phyloP scores from a whole-genome alignment of 2,888 invertebrate species.

The Xestobium rufovillosum region DNA sequence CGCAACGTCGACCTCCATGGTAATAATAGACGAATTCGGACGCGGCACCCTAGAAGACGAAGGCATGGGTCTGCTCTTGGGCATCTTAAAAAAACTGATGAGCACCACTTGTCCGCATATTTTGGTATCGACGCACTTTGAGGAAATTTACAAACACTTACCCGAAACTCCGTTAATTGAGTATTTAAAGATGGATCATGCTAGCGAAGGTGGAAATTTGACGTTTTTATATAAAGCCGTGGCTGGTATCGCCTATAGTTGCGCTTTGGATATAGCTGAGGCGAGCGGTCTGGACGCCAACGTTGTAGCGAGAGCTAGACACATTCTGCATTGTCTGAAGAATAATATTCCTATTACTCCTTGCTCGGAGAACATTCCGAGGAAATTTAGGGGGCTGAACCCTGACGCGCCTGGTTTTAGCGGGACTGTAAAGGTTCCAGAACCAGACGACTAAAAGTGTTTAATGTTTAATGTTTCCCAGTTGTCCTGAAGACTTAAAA shows the following conservation, averaged over 20 bases:
- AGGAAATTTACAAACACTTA: constrained; percentile 54
- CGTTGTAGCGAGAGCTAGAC: constrained; percentile 48
- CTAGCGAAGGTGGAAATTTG: constrained; percentile 42
- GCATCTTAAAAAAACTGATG: constrained; percentile 61
- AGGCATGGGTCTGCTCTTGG: constrained; percentile 65
- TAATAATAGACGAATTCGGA: constrained; percentile 87
- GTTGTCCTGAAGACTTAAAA: too few species aligned
- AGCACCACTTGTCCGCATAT: constrained; percentile 63
- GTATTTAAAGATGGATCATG: constrained; percentile 36
- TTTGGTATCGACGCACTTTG: constrained; percentile 71
- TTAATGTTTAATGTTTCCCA: too few species aligned
- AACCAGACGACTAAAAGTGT: constrained; percentile 14
- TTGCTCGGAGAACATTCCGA: constrained; percentile 6
- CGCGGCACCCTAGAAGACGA: constrained; percentile 72
- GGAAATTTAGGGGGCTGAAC: too few species aligned
- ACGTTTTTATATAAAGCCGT: constrained; percentile 61
- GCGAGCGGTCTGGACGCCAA: constrained; percentile 49
- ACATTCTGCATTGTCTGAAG: constrained; percentile 41
- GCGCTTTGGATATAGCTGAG: constrained; percentile 58
- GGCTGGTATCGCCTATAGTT: constrained; percentile 56
- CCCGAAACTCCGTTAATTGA: constrained; percentile 43
- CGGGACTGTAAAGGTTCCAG: constrained; percentile 19
- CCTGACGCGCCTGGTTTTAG: too few species aligned
- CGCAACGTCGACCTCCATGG: constrained; percentile 57
- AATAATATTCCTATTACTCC: constrained; percentile 20